These are phyloP conservation scores for Calliphora vicina DNA, from an alignment of 1,140 invertebrate species.

Conservation along the genomic window DNA sequence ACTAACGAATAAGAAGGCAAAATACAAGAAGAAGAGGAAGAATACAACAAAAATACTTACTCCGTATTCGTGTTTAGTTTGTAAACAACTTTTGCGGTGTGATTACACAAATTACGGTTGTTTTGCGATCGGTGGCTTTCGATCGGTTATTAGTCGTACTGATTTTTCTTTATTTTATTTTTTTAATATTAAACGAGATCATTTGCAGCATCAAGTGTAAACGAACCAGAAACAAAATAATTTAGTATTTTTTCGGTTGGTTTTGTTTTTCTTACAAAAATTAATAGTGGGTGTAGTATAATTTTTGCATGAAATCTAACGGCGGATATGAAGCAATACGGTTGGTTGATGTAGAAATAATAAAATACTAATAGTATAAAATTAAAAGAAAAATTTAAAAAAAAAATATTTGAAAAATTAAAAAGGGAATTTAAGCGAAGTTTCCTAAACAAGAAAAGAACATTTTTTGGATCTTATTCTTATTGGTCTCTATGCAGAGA, in stretches of 20 bases:
- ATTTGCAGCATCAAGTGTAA: background rate
- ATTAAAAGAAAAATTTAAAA: background rate
- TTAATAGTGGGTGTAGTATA: constrained; percentile 7
- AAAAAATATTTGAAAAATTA: background rate
- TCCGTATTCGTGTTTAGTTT: constrained; percentile 12
- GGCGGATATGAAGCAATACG: background rate
- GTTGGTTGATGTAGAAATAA: background rate
- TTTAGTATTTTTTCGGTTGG: background rate
- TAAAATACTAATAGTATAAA: background rate
- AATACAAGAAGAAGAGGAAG: background rate
- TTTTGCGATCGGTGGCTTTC: background rate
- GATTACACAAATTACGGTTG: constrained; percentile 18
- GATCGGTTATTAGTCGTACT: background rate
- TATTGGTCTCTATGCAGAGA: background rate
- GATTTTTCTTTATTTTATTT: no score
- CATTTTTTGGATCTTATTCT: background rate
- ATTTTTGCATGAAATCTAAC: background rate
- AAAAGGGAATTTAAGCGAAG: background rate
- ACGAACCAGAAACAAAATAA: background rate
- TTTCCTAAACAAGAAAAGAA: background rate
- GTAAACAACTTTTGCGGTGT: constrained; percentile 33
- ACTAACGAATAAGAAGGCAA: background rate
- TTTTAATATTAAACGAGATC: no score
- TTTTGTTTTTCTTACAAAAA: background rate
- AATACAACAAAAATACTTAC: background rate